Conservation (phyloP, 2,113 vertebrate genomes). For the Oreocharis arfaki region DNA sequence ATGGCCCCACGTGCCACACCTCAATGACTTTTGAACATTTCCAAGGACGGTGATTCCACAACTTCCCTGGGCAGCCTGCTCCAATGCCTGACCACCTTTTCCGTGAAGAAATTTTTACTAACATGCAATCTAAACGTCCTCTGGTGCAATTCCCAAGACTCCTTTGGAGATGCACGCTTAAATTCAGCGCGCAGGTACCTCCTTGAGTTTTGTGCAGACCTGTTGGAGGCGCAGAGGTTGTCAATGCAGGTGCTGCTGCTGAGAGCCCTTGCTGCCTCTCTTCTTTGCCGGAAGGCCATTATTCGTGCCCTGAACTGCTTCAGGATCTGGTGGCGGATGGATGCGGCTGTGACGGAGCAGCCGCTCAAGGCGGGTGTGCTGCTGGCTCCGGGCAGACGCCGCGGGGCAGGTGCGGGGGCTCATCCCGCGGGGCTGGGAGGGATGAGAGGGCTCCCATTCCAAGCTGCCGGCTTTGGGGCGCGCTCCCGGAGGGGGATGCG, state of each 20-base stretch:
- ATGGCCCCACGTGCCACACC: no score
- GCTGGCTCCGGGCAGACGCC: fast-evolving
- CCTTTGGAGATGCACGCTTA: not conserved
- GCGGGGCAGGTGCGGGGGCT: not conserved
- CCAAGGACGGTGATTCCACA: not conserved
- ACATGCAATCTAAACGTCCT: no score
- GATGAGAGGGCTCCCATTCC: fast-evolving
- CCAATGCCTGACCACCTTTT: not conserved
- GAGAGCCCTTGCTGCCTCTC: no score
- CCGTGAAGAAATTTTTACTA: no score
- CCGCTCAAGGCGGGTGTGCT: fast-evolving
- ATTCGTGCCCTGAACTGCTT: fast-evolving
- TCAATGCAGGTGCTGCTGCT: fast-evolving
- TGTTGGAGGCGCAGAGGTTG: fast-evolving
- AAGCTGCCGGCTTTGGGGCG: fast-evolving
- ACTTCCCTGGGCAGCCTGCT: not conserved
- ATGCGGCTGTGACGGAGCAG: fast-evolving
- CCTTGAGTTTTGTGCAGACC: not conserved
- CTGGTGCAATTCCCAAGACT: not conserved
- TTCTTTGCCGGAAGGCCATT: fast-evolving
- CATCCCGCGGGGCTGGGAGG: no score
- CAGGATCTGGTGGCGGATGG: fast-evolving
- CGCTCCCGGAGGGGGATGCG: not conserved
- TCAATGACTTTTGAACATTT: not conserved
- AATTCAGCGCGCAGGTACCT: fast-evolving